These are phyloP conservation scores for Pachyseris speciosa DNA, from an alignment of 64 coral and sea anemone species.

Conservation along the genomic window DNA sequence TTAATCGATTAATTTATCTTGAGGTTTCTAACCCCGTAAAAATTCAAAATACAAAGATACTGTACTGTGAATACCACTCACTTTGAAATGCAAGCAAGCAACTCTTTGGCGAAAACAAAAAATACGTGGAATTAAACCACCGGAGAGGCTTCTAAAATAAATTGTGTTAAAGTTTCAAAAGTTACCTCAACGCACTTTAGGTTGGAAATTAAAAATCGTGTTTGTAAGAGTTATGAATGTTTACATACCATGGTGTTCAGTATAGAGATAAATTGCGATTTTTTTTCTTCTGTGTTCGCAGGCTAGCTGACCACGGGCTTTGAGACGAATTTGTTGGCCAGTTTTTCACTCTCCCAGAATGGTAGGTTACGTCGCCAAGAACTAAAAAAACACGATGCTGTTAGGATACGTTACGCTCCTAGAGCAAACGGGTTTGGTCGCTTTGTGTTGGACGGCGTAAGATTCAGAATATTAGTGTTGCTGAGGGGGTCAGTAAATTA, in stretches of 20 bases:
- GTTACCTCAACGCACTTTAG: neutral
- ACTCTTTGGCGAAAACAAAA: neutral
- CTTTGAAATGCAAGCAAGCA: neutral
- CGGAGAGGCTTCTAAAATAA: neutral
- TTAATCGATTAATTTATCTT: neutral
- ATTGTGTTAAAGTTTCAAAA: neutral
- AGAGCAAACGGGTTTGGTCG: neutral
- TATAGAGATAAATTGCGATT: neutral
- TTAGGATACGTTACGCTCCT: neutral
- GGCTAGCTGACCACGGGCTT: neutral
- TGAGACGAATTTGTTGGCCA: neutral
- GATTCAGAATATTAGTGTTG: slow-evolving; percentile 1
- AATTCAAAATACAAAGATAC: neutral
- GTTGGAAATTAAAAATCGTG: neutral
- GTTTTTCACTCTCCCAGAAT: no score
- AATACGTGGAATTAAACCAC: neutral
- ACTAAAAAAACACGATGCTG: neutral
- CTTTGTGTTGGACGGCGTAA: neutral
- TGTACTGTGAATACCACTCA: neutral
- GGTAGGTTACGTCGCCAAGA: no score
- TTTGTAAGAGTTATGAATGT: neutral
- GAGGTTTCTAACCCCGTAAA: neutral
- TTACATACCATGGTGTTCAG: neutral
- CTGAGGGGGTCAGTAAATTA: neutral
- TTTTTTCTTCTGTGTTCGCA: neutral